Conservation (phyloP, 2,113 vertebrate species). For the Tor tambroides region DNA sequence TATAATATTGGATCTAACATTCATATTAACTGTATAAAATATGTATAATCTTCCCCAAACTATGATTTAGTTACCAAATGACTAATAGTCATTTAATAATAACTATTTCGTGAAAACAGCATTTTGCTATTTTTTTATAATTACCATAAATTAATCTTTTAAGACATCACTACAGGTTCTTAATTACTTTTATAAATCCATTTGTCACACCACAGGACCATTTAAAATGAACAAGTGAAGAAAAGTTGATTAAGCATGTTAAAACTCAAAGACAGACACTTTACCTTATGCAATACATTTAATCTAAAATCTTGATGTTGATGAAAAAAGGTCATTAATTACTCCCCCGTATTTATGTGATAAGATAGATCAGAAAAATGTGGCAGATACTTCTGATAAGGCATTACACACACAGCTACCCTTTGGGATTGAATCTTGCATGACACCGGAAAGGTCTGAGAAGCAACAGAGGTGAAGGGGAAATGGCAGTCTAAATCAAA, state of each 20-base stretch:
- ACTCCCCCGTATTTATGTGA: not conserved
- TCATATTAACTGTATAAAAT: too few relatives aligned
- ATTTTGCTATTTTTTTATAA: not conserved
- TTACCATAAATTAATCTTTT: not conserved
- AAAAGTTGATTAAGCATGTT: not conserved
- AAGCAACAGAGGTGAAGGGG: not conserved
- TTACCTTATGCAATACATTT: not conserved
- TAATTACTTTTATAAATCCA: not conserved
- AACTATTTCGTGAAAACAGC: not conserved
- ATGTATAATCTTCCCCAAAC: not conserved
- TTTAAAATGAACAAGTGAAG: not conserved
- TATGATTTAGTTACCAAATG: too few relatives aligned
- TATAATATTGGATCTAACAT: too few relatives aligned
- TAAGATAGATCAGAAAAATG: not conserved
- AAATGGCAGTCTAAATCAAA: constrained; percentile 4
- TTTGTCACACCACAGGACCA: too few relatives aligned
- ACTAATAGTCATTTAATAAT: not conserved
- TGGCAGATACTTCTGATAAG: not conserved
- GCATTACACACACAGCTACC: not conserved
- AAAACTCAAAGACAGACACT: too few relatives aligned
- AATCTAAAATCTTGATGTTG: not conserved
- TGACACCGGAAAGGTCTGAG: not conserved
- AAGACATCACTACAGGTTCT: not conserved
- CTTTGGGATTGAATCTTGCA: not conserved
- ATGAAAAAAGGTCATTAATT: not conserved